Evolutionary conservation across 2,888 invertebrate genomes (phyloP), one percentile per base, ranked within the genome.

Genomic region (Panzeria rudis): DNA sequence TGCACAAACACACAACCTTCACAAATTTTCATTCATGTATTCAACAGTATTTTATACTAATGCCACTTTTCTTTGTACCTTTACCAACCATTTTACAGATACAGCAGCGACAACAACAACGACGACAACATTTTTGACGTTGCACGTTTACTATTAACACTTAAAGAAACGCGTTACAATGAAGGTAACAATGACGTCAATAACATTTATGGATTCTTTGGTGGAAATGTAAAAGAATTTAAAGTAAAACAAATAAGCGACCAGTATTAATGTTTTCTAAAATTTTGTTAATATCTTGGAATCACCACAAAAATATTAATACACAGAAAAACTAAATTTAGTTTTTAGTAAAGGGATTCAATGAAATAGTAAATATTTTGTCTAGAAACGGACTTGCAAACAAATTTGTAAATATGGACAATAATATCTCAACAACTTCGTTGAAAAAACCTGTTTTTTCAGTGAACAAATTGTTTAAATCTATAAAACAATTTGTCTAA

Each of bases 71-170:
- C 41, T 59, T 35, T 61, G 35, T 50, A 41, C 71, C 64, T 71
- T 72, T 77, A 25, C 9, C 50, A 35, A 11, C 3, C 56, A 13
- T 78, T 69, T 11, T 25, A 47, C 56, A 79, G 41, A 52, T 69
- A 50, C 25, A 72, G 7, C 73, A 62, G n/a, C 41, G 41, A 6
- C 32, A 61, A 13, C 8, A 66, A 20, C 73, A 81, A 52, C 23
- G 8, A 73, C 68, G 38, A n/a, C n/a, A 81, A 75, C 41, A 68
- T 41, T 4, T 52, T 81, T 73, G 73, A 81, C 73, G 54, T 73
- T 85, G 72, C 69, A 85, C 73, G 69, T 81, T 77, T 85, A 81
- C 73, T 85, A 85, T 85, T 85, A 62, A 85, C 77, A 81, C 77
- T 38, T 72, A 59, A 66, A 79, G 66, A 66, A 61, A 72, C 41